Base-by-base conservation (phyloP, 2,797 vertebrate genomes). In the Oryzias sinensis region DNA sequence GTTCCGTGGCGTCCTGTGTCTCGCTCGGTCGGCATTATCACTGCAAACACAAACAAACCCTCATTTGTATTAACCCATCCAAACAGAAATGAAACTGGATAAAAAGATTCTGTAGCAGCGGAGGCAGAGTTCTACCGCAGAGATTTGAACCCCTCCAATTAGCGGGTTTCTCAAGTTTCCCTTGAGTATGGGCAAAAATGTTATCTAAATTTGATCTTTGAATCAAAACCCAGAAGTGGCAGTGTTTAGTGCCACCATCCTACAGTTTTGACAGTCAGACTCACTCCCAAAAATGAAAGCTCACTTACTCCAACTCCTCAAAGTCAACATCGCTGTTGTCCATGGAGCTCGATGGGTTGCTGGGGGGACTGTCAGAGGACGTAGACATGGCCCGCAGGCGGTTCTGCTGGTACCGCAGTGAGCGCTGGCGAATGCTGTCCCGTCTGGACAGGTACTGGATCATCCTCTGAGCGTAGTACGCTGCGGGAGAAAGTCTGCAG, bases 381-480 rank as follows among this genome's bases (percentile, higher is more conserved):
- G 91, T 89, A 1, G 91, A 91, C 64, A 93, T 89, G 62, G 96
- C 95, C 33, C 96, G 93, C 50, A 97, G 92, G 45, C 97, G 95
- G 87, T 97, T 98, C 87, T 98, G 96, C 67, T 97, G 95, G 77
- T 97, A 98, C 9, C 95, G 92, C 65, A 98, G 95, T 0, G 96
- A 98, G 45, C 97, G 96, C n/a, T 99, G 97, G 29, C 97, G 95
- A 74, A 99, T 98, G 77, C 97, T 99, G 92, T 98, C 97, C 77
- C 97, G 92, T 57, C 97, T 91, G 5, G 97, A 98, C 81, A 99
- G 93, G 69, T 98, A 98, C 90, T 99, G 97, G 92, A 99, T 99
- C 96, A 98, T 98, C 72, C 97, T 94, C 93, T 99, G 97, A 72
- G 97, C 97, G 53, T 99, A 99, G 89, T 98, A 99, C 1, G 96